A percentile compares a stretch with the other conserved stretches of the same genome.
Evolutionary conservation across 2,888 invertebrate species (phyloP).

Genomic region (Sycophila texana): DNA sequence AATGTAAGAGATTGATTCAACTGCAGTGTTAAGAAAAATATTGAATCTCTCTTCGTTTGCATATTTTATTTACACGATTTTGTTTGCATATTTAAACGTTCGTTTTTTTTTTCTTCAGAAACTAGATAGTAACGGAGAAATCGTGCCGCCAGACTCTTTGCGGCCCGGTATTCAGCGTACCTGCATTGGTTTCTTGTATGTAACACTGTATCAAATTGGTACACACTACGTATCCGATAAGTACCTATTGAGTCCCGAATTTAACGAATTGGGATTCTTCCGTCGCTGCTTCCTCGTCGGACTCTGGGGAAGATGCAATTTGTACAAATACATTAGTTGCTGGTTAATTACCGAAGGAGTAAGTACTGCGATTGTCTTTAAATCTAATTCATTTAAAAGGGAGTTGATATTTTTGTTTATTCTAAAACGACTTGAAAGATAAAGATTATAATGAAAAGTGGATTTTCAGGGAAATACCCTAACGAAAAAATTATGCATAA

Average conservation of each 20-base stretch:
- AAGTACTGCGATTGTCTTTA: constrained; percentile 51
- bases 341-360: constrained; percentile 94
- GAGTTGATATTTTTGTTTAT: background rate
- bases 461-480: too few relatives aligned
- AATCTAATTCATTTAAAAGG: background rate
- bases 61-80: too few relatives aligned
- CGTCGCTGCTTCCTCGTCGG: constrained; percentile 83
- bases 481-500: too few relatives aligned
- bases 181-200: constrained; percentile 83
- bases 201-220: constrained; percentile 85
- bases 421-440: background rate
- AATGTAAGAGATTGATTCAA: too few relatives aligned
- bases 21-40: background rate
- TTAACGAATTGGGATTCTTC: constrained; percentile 77
- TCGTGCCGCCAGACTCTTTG: constrained; percentile 73
- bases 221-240: constrained; percentile 83
- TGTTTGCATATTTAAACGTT: too few relatives aligned
- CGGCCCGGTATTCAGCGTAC: constrained; percentile 80
- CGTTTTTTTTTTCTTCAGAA: constrained; percentile 61
- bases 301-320: constrained; percentile 88
- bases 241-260: constrained; percentile 83
- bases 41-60: too few relatives aligned
- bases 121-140: constrained; percentile 67
- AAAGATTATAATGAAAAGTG: background rate
- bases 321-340: constrained; percentile 95